These are phyloP conservation scores for Patagioenas fasciata DNA, from an alignment of 2,113 vertebrate species.

Conservation along the genomic window DNA sequence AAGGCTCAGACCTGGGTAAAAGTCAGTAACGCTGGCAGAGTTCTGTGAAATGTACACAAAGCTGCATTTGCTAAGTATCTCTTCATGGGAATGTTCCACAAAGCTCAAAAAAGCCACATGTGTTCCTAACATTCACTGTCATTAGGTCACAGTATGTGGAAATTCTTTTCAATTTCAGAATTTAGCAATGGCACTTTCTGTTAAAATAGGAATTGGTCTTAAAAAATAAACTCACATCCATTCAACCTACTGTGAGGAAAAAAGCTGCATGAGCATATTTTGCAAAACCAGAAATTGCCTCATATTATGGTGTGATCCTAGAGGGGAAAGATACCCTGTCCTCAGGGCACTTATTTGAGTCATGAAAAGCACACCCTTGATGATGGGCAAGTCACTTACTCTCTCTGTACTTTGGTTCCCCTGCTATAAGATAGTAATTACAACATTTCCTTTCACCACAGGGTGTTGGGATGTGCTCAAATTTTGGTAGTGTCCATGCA, in stretches of 20 bases:
- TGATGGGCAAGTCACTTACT: background rate
- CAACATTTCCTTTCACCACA: background rate
- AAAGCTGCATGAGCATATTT: background rate
- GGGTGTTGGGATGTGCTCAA: background rate
- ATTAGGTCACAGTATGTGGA: constrained; percentile 9
- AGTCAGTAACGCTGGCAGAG: constrained; percentile 51
- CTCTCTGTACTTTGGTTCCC: background rate
- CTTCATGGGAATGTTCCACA: constrained; percentile 65
- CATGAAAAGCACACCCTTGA: background rate
- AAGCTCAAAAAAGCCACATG: constrained; percentile 37
- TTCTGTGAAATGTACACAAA: constrained; percentile 77
- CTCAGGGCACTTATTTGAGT: background rate
- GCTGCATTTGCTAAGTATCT: constrained; percentile 67
- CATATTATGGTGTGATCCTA: background rate
- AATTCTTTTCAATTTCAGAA: constrained; percentile 42
- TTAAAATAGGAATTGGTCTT: constrained; percentile 20
- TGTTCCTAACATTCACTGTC: constrained; percentile 33
- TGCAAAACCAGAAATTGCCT: background rate
- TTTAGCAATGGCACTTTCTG: constrained; percentile 5
- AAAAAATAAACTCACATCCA: background rate
- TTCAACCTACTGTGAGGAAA: background rate
- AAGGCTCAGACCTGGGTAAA: constrained; percentile 51
- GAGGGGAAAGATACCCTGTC: background rate
- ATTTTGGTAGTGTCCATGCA: background rate
- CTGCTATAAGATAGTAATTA: background rate